Conservation (phyloP, 2,113 vertebrate species). For the Scytalopus superciliaris region DNA sequence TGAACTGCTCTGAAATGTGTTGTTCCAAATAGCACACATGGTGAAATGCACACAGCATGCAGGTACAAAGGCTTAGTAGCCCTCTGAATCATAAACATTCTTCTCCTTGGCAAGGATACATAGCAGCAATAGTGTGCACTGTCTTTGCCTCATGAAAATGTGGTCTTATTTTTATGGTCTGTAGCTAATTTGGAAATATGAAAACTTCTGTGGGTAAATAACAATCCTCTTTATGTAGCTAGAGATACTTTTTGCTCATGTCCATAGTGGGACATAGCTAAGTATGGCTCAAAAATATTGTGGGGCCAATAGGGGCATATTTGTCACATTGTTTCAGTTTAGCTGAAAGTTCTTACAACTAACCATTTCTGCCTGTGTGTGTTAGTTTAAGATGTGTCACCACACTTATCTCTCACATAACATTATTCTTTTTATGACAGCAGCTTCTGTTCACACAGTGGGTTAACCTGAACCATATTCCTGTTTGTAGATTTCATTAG, state of each 20-base stretch:
- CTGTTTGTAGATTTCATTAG: neutral
- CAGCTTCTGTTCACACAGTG: neutral
- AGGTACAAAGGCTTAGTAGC: neutral
- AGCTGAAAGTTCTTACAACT: neutral
- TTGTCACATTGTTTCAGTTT: neutral
- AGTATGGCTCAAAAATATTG: neutral
- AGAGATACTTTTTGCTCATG: neutral
- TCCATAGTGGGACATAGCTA: accelerated
- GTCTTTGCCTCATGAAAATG: neutral
- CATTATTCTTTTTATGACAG: neutral
- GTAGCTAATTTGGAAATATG: neutral
- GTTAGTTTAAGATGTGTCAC: neutral
- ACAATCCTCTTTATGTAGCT: neutral
- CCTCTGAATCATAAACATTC: neutral
- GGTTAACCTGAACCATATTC: neutral
- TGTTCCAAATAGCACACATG: accelerated
- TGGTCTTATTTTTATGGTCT: neutral
- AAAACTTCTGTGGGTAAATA: neutral
- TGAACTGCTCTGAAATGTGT: neutral
- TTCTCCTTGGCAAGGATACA: neutral
- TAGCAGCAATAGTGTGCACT: neutral
- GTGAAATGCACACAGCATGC: neutral
- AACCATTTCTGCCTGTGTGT: neutral
- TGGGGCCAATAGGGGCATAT: neutral
- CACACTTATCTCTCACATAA: neutral